Conservation (phyloP, 37 sponge, comb jelly and placozoan genomes). For the Beroe ovata region DNA sequence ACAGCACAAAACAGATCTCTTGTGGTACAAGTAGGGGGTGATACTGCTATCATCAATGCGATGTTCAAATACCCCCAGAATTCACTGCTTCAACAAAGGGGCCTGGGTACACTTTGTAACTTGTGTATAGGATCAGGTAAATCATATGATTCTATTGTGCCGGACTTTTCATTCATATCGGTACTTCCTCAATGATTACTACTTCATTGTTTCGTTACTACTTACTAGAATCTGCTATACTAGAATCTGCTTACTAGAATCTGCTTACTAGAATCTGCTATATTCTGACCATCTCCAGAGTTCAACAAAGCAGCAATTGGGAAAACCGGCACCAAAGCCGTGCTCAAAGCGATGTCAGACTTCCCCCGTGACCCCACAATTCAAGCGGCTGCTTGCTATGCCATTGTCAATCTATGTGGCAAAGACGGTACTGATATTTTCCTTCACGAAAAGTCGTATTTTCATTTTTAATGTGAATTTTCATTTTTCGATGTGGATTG, state of each 20-base stretch:
- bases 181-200: too few species aligned
- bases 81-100: constrained; percentile 54
- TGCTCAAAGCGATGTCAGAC: constrained; percentile 54
- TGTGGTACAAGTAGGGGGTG: constrained; percentile 56
- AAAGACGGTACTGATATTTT: constrained; percentile 63
- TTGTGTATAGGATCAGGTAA: constrained; percentile 41
- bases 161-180: too few species aligned
- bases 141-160: too few species aligned
- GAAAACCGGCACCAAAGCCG: constrained; percentile 40
- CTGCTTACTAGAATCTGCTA: too few species aligned
- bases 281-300: too few species aligned
- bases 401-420: constrained; percentile 57
- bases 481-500: too few species aligned
- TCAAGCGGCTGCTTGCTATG: constrained; percentile 59
- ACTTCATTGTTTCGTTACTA: too few species aligned
- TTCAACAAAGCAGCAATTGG: constrained; percentile 66
- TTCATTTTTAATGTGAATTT: too few species aligned
- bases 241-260: too few species aligned
- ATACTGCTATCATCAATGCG: constrained; percentile 46
- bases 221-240: too few species aligned
- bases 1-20: constrained; percentile 58
- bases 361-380: constrained; percentile 62
- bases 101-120: constrained; percentile 53
- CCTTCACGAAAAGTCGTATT: too few species aligned
- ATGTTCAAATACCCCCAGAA: constrained; percentile 67